Evolutionary conservation across 2,888 invertebrate genomes (phyloP), one percentile per base, ranked within the genome.

Genomic region (Escarpia spicata): DNA sequence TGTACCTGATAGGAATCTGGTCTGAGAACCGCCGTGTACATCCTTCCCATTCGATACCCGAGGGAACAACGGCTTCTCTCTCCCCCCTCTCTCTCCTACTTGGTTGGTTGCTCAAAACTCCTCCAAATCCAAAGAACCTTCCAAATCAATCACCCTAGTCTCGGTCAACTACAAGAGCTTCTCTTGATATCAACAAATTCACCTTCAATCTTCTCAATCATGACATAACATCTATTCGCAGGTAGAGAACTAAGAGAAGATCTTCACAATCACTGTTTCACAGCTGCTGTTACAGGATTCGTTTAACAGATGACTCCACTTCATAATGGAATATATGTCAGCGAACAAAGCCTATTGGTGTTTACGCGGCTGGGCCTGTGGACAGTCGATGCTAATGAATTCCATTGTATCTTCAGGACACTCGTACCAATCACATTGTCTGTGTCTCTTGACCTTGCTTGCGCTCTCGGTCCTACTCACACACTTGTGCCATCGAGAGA

Each of bases 371-470:
- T 75, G 19, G 75, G 6, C 75, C 26, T 75, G 26, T 75, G 75
- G 75, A 4, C 75, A 75, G 75, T 6, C 75, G 4, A 75, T 26
- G 75, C 75, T 75, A 75, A 75, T 75, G 26, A 75, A 75, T 75
- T 75, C 75, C 75, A 75, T 75, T 75, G 75, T 75, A 75, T 75
- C 75, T 75, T 75, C 6, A n/a, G 75, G 75, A 75, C 75, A 75
- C 75, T 75, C 26, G n/a, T 26, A 26, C 75, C 75, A 75, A 75
- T 75, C 75, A 75, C 19, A n/a, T 75, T 75, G 75, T n/a, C 75
- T 75, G 75, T 26, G 75, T 26, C 75, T 6, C 75, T 75, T 75
- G 75, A 75, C 75, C 75, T 75, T 26, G n/a, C 4, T 1, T 75
- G 75, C 75, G 26, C 75, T 19, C 75, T 75, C 26, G 4, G 6